Evolutionary conservation across 1,140 invertebrate species (phyloP).

Genomic region (Eriosoma lanigerum): DNA sequence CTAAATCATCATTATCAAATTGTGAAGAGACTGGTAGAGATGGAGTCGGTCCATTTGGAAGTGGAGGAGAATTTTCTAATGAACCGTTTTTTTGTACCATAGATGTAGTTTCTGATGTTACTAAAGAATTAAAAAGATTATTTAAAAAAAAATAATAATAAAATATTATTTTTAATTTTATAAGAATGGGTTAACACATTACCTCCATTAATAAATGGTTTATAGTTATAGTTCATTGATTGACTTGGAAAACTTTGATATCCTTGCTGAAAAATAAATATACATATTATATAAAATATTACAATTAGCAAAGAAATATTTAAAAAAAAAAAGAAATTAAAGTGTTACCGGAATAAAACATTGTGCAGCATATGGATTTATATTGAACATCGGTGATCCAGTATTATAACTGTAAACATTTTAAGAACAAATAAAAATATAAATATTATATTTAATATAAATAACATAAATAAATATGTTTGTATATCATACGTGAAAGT

Average conservation of each 20-base stretch:
- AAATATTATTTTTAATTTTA: background rate
- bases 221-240: conserved; percentile 18
- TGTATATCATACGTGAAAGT: too few relatives aligned
- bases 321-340: too few relatives aligned
- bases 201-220: conserved; percentile 45
- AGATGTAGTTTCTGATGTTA: background rate
- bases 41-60: conserved; percentile 4
- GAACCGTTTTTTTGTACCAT: background rate
- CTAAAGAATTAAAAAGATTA: too few relatives aligned
- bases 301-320: too few relatives aligned
- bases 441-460: background rate
- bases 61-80: conserved; percentile 20
- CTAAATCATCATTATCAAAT: conserved; percentile 34
- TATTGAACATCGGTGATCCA: conserved; percentile 34
- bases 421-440: background rate
- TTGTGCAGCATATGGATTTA: conserved; percentile 32
- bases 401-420: conserved; percentile 27
- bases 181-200: background rate
- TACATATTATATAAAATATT: too few relatives aligned
- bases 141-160: background rate
- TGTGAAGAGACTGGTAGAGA: background rate
- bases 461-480: background rate
- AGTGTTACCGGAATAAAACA: conserved; percentile 22
- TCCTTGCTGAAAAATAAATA: conserved; percentile 21
- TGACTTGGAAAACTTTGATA: conserved; percentile 40